These are phyloP conservation scores for Synergus japonicus DNA, from an alignment of 2,888 invertebrate species.

Conservation along the genomic window DNA sequence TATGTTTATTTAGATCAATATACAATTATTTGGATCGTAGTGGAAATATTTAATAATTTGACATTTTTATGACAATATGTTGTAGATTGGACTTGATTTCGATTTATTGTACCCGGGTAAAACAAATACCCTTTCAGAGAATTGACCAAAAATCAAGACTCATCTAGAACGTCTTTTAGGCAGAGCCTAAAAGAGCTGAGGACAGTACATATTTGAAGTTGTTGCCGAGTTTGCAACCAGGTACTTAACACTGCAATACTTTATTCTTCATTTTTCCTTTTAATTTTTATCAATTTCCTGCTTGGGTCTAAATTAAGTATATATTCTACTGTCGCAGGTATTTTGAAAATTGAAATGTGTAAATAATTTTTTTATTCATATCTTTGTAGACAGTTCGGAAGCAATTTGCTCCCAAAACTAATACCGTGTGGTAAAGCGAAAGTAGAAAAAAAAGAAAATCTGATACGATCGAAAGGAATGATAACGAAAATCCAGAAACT, in stretches of 20 bases:
- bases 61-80: not conserved
- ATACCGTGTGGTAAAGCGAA: not conserved
- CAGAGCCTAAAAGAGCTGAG: not conserved
- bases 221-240: not conserved
- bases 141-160: slow-evolving; percentile 23
- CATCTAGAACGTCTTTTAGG: not conserved
- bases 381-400: not conserved
- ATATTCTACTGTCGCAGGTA: not conserved
- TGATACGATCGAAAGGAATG: not conserved
- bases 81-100: slow-evolving; percentile 43
- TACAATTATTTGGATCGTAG: not conserved
- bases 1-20: not conserved
- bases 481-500: not conserved
- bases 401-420: not conserved
- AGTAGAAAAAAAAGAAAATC: not conserved
- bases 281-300: not conserved
- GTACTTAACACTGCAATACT: not conserved
- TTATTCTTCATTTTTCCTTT: not conserved
- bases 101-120: slow-evolving; percentile 41
- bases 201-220: not conserved
- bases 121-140: slow-evolving; percentile 5
- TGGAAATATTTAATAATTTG: not conserved
- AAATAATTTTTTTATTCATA: not conserved
- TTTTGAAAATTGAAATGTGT: not conserved
- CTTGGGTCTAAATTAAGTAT: not conserved